These are phyloP conservation scores for Tragelaphus imberbis DNA, from an alignment of 2,113 vertebrate species.

Conservation along the genomic window DNA sequence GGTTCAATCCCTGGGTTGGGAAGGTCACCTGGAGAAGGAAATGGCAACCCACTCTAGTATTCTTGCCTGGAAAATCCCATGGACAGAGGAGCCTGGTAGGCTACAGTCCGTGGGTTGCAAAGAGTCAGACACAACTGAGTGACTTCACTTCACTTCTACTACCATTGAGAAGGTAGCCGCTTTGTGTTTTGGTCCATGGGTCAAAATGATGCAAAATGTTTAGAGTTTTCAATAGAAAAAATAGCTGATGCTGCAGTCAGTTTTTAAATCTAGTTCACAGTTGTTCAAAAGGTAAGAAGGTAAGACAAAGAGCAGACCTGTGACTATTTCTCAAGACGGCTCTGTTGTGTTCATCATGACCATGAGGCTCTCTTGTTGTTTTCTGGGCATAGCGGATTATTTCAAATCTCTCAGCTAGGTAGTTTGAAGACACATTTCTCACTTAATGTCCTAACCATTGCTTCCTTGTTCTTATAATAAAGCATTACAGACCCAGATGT, in stretches of 20 bases:
- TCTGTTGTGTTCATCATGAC: background rate
- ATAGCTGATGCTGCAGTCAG: background rate
- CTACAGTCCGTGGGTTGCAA: no score
- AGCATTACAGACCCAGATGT: background rate
- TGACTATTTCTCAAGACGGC: background rate
- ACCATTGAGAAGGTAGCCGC: background rate
- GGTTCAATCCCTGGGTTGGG: no score
- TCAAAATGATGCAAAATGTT: background rate
- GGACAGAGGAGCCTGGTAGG: no score
- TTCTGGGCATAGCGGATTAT: accelerated
- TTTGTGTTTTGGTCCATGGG: background rate
- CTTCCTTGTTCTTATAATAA: background rate
- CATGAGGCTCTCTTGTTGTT: background rate
- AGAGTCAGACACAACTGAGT: no score
- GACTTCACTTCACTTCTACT: background rate
- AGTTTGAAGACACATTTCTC: background rate
- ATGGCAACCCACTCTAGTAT: no score
- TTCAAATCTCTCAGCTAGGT: background rate
- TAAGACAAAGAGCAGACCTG: background rate
- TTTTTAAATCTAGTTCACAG: background rate
- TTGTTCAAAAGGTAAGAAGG: background rate
- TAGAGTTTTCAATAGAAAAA: background rate
- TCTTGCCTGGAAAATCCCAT: no score
- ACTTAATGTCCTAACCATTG: background rate
- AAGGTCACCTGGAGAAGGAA: no score